Conservation (phyloP, 2,797 vertebrate genomes). For the Lindbergichthys nudifrons region DNA sequence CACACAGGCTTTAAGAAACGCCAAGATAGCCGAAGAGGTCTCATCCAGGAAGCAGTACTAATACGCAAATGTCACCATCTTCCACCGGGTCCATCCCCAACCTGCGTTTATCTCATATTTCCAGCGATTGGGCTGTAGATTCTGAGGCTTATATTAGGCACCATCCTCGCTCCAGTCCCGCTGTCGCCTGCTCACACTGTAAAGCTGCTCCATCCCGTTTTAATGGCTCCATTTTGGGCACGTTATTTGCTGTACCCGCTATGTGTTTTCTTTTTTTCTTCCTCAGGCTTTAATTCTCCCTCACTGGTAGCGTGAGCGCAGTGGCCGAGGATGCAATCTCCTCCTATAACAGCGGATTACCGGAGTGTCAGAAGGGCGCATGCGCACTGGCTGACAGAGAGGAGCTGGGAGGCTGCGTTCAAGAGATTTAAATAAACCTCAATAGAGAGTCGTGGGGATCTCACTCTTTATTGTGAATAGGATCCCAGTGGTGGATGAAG, state of each 20-base stretch:
- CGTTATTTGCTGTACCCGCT: conserved; percentile 6
- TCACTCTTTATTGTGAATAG: conserved; percentile 46
- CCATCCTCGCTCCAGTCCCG: conserved; percentile 68
- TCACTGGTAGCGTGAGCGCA: conserved; percentile 61
- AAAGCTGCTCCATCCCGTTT: conserved; percentile 42
- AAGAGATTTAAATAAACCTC: conserved; percentile 72
- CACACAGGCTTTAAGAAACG: conserved; percentile 6
- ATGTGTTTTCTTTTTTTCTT: conserved; percentile 4
- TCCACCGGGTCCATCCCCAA: conserved; percentile 50
- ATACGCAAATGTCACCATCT: conserved; percentile 36
- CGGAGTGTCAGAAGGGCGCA: conserved; percentile 84
- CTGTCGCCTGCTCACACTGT: conserved; percentile 40
- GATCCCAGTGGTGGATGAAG: not conserved
- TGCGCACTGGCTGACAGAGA: conserved; percentile 72
- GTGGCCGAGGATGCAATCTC: conserved; percentile 77
- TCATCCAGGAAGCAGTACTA: conserved; percentile 36
- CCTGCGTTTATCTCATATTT: conserved; percentile 57
- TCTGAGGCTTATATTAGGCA: conserved; percentile 53
- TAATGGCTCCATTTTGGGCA: conserved; percentile 9
- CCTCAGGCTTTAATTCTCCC: conserved; percentile 57
- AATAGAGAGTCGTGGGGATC: conserved; percentile 39
- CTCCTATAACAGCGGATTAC: conserved; percentile 79
- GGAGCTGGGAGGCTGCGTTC: conserved; percentile 70
- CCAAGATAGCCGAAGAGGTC: conserved; percentile 12
- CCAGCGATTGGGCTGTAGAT: conserved; percentile 41